Evolutionary conservation across 2,888 invertebrate species (phyloP).

Genomic region (Hipparchia sbordonii): DNA sequence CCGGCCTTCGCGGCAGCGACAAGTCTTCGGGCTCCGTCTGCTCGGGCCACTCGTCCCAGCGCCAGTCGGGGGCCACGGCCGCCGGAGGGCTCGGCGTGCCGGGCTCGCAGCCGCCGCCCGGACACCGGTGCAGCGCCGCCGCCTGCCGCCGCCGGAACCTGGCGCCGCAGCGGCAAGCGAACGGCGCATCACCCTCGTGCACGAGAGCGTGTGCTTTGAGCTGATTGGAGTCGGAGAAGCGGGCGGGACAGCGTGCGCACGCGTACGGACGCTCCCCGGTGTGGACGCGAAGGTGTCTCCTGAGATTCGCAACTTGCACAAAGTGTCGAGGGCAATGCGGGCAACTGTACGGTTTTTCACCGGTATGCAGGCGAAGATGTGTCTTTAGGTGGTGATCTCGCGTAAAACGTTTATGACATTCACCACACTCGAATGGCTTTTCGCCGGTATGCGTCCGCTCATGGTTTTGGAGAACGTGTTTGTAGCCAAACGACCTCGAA

Average conservation of each 20-base stretch:
- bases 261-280: constrained; percentile 96
- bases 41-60: constrained; percentile 85
- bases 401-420: constrained; percentile 96
- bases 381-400: constrained; percentile 97
- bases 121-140: constrained; percentile 93
- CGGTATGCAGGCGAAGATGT: constrained; percentile 95
- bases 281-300: constrained; percentile 94
- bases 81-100: constrained; percentile 77
- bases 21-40: constrained; percentile 97
- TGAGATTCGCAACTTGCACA: constrained; percentile 95
- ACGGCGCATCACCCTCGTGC: constrained; percentile 95
- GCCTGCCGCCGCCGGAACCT: constrained; percentile 94
- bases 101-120: constrained; percentile 66
- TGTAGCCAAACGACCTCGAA: constrained; percentile 95
- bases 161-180: constrained; percentile 91
- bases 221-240: constrained; percentile 96
- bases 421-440: constrained; percentile 95
- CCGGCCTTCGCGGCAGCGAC: constrained; percentile 85
- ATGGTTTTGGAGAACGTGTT: constrained; percentile 96
- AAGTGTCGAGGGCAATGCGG: constrained; percentile 95
- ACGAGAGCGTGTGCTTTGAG: constrained; percentile 94
- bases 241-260: constrained; percentile 92
- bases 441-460: constrained; percentile 97
- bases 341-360: constrained; percentile 96
- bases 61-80: constrained; percentile 68